Evolutionary conservation across 2,113 vertebrate species (phyloP).

Genomic region (Phrynocephalus versicolor): DNA sequence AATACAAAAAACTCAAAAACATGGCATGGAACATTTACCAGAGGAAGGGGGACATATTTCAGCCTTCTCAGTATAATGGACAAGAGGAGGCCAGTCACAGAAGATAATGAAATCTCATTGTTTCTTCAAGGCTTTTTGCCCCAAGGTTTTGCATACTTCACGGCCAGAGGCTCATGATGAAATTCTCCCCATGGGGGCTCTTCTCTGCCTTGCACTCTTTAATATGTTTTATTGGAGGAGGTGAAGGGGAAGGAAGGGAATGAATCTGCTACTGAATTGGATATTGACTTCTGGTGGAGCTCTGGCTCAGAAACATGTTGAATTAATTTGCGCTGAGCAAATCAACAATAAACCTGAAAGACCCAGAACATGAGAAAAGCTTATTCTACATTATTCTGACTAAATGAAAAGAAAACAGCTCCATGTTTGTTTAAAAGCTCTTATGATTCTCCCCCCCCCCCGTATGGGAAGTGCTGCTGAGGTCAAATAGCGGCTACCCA

Average conservation of each 20-base stretch:
- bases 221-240: slow-evolving; percentile 35
- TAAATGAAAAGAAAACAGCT: slow-evolving; percentile 44
- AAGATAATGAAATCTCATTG: slow-evolving; percentile 42
- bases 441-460: slow-evolving; percentile 13
- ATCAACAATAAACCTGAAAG: slow-evolving; percentile 43
- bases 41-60: slow-evolving; percentile 28
- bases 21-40: slow-evolving; percentile 29
- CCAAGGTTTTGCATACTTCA: slow-evolving; percentile 25
- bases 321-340: slow-evolving; percentile 57
- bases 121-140: slow-evolving; percentile 34
- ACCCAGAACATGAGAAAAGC: slow-evolving; percentile 30
- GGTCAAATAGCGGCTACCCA: slow-evolving; percentile 40
- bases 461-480: slow-evolving; percentile 5
- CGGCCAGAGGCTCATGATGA: slow-evolving; percentile 26
- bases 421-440: slow-evolving; percentile 20
- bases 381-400: slow-evolving; percentile 47
- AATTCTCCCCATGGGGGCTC: neutral
- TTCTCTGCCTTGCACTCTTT: slow-evolving; percentile 32
- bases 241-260: slow-evolving; percentile 41
- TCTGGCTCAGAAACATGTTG: slow-evolving; percentile 38
- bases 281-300: slow-evolving; percentile 53
- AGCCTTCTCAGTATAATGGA: slow-evolving; percentile 17
- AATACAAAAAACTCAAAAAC: slow-evolving; percentile 35
- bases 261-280: slow-evolving; percentile 45
- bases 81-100: slow-evolving; percentile 34